Evolutionary conservation across 2,797 vertebrate species (phyloP).

Genomic region (Pseudochaenichthys georgianus): DNA sequence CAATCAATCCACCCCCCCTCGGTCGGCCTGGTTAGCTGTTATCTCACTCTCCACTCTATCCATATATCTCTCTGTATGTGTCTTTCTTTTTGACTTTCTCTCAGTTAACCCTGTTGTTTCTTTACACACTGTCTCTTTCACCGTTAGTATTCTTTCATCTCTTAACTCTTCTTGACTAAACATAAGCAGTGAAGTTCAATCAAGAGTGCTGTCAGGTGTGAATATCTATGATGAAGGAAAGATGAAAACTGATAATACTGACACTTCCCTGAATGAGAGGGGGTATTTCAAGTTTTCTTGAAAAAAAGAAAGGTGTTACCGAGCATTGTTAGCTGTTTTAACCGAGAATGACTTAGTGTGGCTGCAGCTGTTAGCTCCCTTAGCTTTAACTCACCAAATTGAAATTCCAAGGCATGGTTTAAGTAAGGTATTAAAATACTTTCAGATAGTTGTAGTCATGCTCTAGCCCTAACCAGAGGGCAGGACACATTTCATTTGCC

Average conservation of each 20-base stretch:
- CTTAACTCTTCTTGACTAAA: constrained; percentile 9
- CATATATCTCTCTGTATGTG: constrained; percentile 20
- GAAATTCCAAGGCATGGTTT: background rate
- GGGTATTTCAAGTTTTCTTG: background rate
- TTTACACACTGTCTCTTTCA: background rate
- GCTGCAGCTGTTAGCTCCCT: background rate
- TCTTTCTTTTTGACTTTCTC: constrained; percentile 7
- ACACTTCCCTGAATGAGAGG: background rate
- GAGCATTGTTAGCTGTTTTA: background rate
- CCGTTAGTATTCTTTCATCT: background rate
- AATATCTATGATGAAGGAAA: constrained; percentile 11
- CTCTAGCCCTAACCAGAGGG: background rate
- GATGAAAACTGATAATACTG: constrained; percentile 14
- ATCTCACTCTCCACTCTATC: constrained; percentile 36
- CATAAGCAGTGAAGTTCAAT: constrained; percentile 14
- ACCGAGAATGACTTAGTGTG: background rate
- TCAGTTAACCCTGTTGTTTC: background rate
- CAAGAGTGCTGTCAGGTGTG: background rate
- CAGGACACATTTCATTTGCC: background rate
- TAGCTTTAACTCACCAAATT: background rate
- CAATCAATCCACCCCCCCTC: constrained; percentile 58
- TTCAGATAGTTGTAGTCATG: background rate
- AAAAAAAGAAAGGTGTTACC: background rate
- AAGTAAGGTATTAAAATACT: background rate
- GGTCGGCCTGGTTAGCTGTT: constrained; percentile 36